Percentiles rank a stretch among this genome's conserved stretches.
Conservation (phyloP, 2,888 invertebrate genomes). For the Sesia bembeciformis region DNA sequence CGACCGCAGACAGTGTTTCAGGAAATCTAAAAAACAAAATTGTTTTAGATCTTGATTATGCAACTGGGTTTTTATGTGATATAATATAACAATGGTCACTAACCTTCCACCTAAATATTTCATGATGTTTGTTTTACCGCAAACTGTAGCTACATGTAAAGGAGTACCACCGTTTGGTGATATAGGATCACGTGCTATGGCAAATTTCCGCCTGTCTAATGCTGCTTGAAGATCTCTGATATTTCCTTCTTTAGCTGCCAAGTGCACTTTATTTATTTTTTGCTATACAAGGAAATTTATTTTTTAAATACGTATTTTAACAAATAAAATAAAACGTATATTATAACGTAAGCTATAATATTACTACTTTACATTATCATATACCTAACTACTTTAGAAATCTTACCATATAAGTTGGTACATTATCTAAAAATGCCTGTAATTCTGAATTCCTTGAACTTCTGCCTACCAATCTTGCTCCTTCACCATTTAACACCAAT, state of each 20-base stretch:
- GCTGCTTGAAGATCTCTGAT: conserved; percentile 89
- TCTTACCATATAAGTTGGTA: conserved; percentile 89
- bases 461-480: conserved; percentile 81
- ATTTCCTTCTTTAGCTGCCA: conserved; percentile 88
- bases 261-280: conserved; percentile 92
- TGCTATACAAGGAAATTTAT: conserved; percentile 64
- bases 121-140: conserved; percentile 87
- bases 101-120: conserved; percentile 75
- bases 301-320: not conserved
- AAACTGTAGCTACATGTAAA: conserved; percentile 88
- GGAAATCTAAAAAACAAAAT: conserved; percentile 78
- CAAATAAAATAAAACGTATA: not conserved
- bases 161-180: conserved; percentile 91
- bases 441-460: conserved; percentile 83
- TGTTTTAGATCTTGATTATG: not conserved
- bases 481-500: conserved; percentile 91
- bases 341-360: not conserved
- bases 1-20: conserved; percentile 86
- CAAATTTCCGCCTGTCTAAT: conserved; percentile 91
- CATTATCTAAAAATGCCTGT: conserved; percentile 90
- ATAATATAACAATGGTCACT: conserved; percentile 1
- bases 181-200: conserved; percentile 87
- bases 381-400: not conserved
- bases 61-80: not conserved
- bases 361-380: not conserved